Evolutionary conservation across 2,113 vertebrate species (phyloP), one percentile per base, ranked within the genome.

Genomic region (Rutilus rutilus): DNA sequence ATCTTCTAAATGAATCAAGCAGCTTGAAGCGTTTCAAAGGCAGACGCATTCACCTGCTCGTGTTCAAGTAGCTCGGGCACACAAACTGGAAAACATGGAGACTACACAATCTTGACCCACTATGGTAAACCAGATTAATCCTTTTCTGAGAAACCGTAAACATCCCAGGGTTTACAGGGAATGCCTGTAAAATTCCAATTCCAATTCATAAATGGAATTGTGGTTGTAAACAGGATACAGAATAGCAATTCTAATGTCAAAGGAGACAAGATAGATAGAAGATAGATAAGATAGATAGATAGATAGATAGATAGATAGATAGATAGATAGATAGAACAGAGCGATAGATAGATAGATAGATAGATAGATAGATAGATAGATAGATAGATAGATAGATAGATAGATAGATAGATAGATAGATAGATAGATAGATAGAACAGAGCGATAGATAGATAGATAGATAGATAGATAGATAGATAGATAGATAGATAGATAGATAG

Each of bases 1-100:
- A 92, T 92, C 88, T 88, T 89, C 76, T 80, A 85, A 36, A 82
- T 90, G 89, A 93, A 92, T 83, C 89, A 78, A 45, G 71, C 87
- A 88, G 65, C 86, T 87, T 85, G 62, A 87, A 89, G 73, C 19
- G 2, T 76, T 79, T 75, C 42, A 36, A 87, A 71, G 87, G 17
- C 30, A 64, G 67, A 80, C 76, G 84, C 84, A 23, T 89, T 90
- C 86, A 86, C 78, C 83, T 84, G 64, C 65, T 79, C 86, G 76
- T 62, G 71, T 82, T 87, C 39, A 39, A 73, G 23, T 67, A 62
- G 19, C 12, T 60, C 78, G 27, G 64, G 42, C 33, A 6, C 33
- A 69, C 52, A 25, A 25, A 33, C 36, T 9, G 54, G 69, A 81
- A 82, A 83, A 80, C 27, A 27, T 27, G 52, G 79, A 27, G 73